Evolutionary conservation across 1,140 invertebrate genomes (phyloP), one percentile per base, ranked within the genome.

Genomic region (Drosophila lacteicornis): DNA sequence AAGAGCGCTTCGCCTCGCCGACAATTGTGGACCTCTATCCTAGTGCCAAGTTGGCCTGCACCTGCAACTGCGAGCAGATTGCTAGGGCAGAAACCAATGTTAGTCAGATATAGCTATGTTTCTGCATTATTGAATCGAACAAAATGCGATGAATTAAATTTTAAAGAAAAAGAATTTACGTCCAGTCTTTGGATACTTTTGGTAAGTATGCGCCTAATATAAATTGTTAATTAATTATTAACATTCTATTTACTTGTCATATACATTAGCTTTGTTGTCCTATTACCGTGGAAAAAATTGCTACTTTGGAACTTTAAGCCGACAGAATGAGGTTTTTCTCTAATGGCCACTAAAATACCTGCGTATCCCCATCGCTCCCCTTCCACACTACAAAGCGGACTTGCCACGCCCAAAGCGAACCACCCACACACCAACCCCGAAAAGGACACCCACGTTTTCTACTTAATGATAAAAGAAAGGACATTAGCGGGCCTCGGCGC

Each of bases 401-500:
- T 59, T 60, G 69, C 70, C 70, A 73, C 70, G 70, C 70, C 70
- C 70, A 43, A 73, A 17, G 49, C 43, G 45, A 40, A 22, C 30
- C 70, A 73, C 46, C 69, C 67, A 56, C 56, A 22, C 11, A 49
- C 68, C 76, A 79, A 60, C 75, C 66, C 57, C 75, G 55, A 79
- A 66, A 67, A 74, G 74, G 69, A 59, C 66, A 61, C 77, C 73
- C 80, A 84, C 73, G 77, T 79, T 84, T 87, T 84, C 85, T 81
- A 88, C 84, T 84, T 88, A 88, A 88, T 88, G 85, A 90, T 88
- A 88, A 88, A 88, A 88, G 84, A 88, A 88, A 88, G 84, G 84
- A 88, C 84, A 88, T 88, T 88, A 88, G 78, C 85, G 84, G 67
- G 80, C 85, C 85, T 73, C 75, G 77, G 81, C 85, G 78, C 84